Evolutionary conservation across 2,888 invertebrate genomes (phyloP), one percentile per base, ranked within the genome.

Genomic region (Lydus trimaculatus): DNA sequence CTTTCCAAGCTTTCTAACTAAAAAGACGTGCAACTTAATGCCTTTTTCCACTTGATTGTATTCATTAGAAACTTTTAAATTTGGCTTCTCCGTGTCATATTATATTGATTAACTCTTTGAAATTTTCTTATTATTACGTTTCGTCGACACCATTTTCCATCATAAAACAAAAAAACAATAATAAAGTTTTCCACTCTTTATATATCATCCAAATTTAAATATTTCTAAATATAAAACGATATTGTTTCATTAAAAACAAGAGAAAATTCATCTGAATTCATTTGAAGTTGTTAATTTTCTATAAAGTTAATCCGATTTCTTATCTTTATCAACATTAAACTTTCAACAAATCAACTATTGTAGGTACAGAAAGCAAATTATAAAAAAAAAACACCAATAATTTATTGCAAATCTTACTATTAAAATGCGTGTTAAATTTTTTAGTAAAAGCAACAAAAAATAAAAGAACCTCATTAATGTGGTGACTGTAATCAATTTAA

Each of bases 401-500:
- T n/a, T n/a, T n/a, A n/a, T n/a, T n/a, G n/a, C n/a, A n/a, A n/a
- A n/a, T n/a, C n/a, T n/a, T n/a, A n/a, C n/a, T n/a, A n/a, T n/a
- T n/a, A n/a, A n/a, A n/a, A n/a, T n/a, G n/a, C n/a, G n/a, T n/a
- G n/a, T n/a, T n/a, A n/a, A n/a, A n/a, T n/a, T n/a, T n/a, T n/a
- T n/a, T n/a, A n/a, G n/a, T n/a, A 33, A 33, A 2, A 56, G 65
- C 20, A 33, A 23, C 56, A 39, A 52, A 64, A 68, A 69, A 66
- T 65, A 66, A 31, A 17, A 31, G 33, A 58, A 48, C 9, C 48
- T 48, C 52, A 62, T 59, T 64, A 56, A 31, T 33, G 39, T 59
- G 48, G 48, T 63, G 52, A 61, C 39, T 59, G 70, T 67, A 67
- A 70, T 70, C 70, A 62, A 65, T 70, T 70, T 64, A 70, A 70